These are phyloP conservation scores for Cyanoderma ruficeps DNA, from an alignment of 2,113 vertebrate species.

Conservation along the genomic window DNA sequence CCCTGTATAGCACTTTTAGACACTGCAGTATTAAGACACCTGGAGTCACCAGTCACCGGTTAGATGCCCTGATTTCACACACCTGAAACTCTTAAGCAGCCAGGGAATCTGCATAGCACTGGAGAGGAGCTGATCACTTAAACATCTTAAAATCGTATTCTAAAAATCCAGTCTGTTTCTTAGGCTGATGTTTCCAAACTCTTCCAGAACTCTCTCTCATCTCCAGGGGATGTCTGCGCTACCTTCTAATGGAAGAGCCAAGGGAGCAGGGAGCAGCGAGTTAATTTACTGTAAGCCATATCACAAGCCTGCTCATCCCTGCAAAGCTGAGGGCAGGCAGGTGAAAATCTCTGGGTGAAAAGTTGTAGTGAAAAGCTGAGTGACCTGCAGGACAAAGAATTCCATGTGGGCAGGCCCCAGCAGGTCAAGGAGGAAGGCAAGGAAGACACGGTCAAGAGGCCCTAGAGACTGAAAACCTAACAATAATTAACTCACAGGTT, in stretches of 20 bases:
- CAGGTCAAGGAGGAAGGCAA: background rate
- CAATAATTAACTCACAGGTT: constrained; percentile 32
- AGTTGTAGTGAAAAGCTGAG: background rate
- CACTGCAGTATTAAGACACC: background rate
- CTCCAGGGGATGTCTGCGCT: background rate
- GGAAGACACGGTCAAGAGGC: background rate
- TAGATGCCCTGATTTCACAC: background rate
- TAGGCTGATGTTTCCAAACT: background rate
- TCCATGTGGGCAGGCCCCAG: background rate
- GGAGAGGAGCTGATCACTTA: background rate
- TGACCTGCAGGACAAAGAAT: background rate
- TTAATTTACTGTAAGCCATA: background rate
- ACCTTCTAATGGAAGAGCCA: background rate
- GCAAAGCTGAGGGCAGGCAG: background rate
- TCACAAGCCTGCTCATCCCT: background rate
- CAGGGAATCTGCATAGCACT: background rate
- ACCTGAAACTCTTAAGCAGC: background rate
- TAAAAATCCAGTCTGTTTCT: background rate
- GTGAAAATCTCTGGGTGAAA: background rate
- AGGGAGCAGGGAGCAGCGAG: background rate
- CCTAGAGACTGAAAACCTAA: background rate
- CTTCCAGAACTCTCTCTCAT: background rate
- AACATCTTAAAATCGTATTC: background rate
- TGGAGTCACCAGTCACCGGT: background rate
- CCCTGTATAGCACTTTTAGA: background rate